Evolutionary conservation across 2,888 invertebrate genomes (phyloP).

Genomic region (Helicoverpa assulta): DNA sequence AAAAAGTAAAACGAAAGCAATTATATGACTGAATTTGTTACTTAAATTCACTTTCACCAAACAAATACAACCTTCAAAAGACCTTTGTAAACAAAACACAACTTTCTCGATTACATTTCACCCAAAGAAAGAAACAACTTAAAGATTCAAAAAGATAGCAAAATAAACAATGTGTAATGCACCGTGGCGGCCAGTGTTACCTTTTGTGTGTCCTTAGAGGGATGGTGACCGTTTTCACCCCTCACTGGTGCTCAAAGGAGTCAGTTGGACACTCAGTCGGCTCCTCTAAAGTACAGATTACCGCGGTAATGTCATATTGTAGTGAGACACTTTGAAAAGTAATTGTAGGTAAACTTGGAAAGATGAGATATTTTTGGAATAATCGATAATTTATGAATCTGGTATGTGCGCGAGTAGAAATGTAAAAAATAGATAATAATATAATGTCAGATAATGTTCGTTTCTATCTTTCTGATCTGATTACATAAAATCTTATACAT

Average conservation of each 20-base stretch:
- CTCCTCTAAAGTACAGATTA: conserved; percentile 31
- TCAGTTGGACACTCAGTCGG: conserved; percentile 57
- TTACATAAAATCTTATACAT: too few species aligned
- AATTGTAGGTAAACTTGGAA: conserved; percentile 22
- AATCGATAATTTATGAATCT: not conserved
- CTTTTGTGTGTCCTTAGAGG: conserved; percentile 49
- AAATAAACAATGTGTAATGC: conserved; percentile 69
- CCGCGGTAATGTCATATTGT: conserved; percentile 41
- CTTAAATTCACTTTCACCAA: too few species aligned
- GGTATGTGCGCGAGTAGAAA: too few species aligned
- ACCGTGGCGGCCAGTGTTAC: conserved; percentile 64
- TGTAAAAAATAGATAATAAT: too few species aligned
- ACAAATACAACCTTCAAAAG: too few species aligned
- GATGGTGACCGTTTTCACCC: conserved; percentile 71
- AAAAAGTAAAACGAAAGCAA: too few species aligned
- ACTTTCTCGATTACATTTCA: conserved; percentile 43
- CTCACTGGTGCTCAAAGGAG: conserved; percentile 68
- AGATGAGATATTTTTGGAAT: not conserved
- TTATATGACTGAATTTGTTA: not conserved
- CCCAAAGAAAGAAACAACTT: conserved; percentile 43
- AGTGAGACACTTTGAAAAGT: conserved; percentile 29
- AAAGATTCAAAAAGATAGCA: conserved; percentile 61
- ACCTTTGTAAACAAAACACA: conserved; percentile 12
- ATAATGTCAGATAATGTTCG: too few species aligned
- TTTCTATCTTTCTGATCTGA: too few species aligned